phyloP scores from a whole-genome alignment of 2,888 invertebrate genomes.

The Lithodes maja region DNA sequence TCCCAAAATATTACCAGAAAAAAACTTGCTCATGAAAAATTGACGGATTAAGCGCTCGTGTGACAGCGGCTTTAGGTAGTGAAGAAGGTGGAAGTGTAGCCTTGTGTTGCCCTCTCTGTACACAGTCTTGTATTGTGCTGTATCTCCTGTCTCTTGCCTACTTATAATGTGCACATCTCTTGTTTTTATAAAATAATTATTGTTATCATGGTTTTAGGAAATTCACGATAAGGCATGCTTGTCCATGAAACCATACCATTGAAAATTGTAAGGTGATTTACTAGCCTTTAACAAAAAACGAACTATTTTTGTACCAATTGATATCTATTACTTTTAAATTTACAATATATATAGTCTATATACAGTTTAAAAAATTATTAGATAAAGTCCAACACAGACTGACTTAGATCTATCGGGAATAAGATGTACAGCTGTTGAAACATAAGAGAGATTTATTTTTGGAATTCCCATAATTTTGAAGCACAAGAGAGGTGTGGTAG shows the following conservation, averaged over 20 bases:
- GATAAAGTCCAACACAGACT: conserved; percentile 50
- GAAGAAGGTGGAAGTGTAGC: conserved; percentile 31
- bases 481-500: conserved; percentile 61
- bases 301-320: conserved; percentile 65
- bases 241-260: conserved; percentile 48
- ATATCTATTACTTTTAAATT: conserved; percentile 58
- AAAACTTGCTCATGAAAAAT: too few species aligned
- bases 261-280: conserved; percentile 54
- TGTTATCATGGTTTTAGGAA: conserved; percentile 22
- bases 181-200: conserved; percentile 36
- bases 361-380: conserved; percentile 34
- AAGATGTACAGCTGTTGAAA: conserved; percentile 64
- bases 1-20: too few species aligned
- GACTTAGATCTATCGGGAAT: conserved; percentile 59
- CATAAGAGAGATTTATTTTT: conserved; percentile 67
- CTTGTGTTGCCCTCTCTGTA: conserved; percentile 20
- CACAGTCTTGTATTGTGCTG: conserved; percentile 2
- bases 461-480: conserved; percentile 57
- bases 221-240: conserved; percentile 41
- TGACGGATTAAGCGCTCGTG: too few species aligned
- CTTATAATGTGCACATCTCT: conserved; percentile 61
- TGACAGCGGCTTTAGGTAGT: too few species aligned
- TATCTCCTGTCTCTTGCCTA: conserved; percentile 52
- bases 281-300: conserved; percentile 59
- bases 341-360: conserved; percentile 30